Evolutionary conservation across 2,888 invertebrate species (phyloP).

Genomic region (Pediacus dermestoides): DNA sequence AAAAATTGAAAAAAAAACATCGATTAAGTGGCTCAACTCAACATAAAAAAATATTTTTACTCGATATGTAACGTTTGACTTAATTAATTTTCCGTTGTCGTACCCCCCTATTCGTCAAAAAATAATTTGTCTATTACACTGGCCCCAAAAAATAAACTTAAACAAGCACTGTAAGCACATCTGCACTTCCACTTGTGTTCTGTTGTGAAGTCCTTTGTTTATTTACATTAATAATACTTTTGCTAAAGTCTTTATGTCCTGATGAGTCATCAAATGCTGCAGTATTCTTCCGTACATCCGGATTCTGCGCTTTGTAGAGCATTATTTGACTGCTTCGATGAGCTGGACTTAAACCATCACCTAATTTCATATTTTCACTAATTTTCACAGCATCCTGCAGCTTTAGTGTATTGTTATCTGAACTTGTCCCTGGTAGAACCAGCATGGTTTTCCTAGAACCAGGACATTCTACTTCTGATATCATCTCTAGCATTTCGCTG

Average conservation of each 20-base stretch:
- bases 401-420: conserved; percentile 39
- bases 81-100: too few species aligned
- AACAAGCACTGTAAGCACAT: conserved; percentile 58
- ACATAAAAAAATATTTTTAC: too few species aligned
- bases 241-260: conserved; percentile 70
- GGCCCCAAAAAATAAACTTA: conserved; percentile 40
- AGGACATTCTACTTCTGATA: conserved; percentile 55
- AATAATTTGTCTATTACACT: conserved; percentile 35
- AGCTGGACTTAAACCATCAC: conserved; percentile 46
- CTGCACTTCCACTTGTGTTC: conserved; percentile 43
- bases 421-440: conserved; percentile 50
- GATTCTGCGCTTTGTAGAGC: conserved; percentile 80
- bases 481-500: conserved; percentile 64
- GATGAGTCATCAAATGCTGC: conserved; percentile 58
- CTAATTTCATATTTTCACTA: conserved; percentile 34
- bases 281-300: conserved; percentile 80
- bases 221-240: conserved; percentile 64
- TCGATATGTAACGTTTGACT: neutral
- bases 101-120: conserved; percentile 2
- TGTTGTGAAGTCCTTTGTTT: conserved; percentile 49
- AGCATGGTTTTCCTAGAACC: conserved; percentile 47
- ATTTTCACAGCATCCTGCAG: conserved; percentile 36
- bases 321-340: conserved; percentile 62
- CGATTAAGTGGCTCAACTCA: too few species aligned
- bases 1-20: conserved; percentile 18